A percentile compares a stretch with the other conserved stretches of the same genome.
These are phyloP conservation scores for Tachina lurida DNA, from an alignment of 2,888 invertebrate species.

Conservation along the genomic window DNA sequence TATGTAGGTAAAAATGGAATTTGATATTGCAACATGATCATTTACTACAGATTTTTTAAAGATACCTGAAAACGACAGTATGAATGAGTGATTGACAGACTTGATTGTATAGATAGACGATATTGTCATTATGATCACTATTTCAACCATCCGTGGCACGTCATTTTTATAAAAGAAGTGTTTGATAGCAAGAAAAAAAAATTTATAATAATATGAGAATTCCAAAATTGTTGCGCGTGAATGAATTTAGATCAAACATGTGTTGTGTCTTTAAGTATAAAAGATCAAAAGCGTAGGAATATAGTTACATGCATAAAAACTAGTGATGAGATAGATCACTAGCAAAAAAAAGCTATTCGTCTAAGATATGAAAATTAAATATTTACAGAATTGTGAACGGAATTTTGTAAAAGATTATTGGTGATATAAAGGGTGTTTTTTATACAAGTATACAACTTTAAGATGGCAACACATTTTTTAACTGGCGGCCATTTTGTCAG, in stretches of 20 bases:
- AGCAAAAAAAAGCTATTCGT: too few species aligned
- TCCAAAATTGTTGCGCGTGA: conserved; percentile 63
- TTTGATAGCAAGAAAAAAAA: conserved; percentile 32
- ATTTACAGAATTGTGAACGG: too few species aligned
- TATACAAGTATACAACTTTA: too few species aligned
- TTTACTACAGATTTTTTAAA: conserved; percentile 25
- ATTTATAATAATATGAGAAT: conserved; percentile 35
- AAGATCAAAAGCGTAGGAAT: neutral
- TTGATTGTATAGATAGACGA: conserved; percentile 6
- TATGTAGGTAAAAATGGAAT: conserved; percentile 19
- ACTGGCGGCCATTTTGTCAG: too few species aligned
- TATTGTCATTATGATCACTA: conserved; percentile 27
- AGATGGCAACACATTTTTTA: too few species aligned
- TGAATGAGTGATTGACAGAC: neutral
- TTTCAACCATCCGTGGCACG: conserved; percentile 42
- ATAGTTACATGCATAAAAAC: neutral
- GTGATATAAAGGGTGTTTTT: too few species aligned
- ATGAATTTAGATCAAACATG: conserved; percentile 57
- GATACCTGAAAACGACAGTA: conserved; percentile 8
- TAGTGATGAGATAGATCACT: neutral
- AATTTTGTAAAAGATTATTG: too few species aligned
- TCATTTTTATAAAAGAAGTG: conserved; percentile 39
- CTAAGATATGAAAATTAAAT: too few species aligned
- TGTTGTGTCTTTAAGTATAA: conserved; percentile 1
- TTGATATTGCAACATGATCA: conserved; percentile 46